These are phyloP conservation scores for Rhopalosiphum maidis DNA, from an alignment of 1,140 invertebrate genomes.

Conservation along the genomic window DNA sequence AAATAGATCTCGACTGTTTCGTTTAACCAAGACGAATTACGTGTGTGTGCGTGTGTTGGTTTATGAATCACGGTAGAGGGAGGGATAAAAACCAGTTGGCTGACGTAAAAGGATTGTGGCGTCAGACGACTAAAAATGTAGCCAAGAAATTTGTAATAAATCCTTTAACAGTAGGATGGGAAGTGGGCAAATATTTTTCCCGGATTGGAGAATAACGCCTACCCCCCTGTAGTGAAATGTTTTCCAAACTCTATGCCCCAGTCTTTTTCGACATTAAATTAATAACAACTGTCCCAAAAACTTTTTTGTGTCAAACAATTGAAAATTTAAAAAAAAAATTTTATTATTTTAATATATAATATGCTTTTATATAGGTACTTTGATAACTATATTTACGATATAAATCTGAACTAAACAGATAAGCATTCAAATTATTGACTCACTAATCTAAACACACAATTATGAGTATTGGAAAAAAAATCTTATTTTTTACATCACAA, in stretches of 20 bases:
- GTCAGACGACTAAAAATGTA: neutral
- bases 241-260: neutral
- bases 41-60: neutral
- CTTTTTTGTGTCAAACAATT: neutral
- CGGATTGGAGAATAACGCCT: neutral
- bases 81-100: slow-evolving; percentile 48
- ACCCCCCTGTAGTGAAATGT: neutral
- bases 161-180: neutral
- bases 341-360: neutral
- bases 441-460: neutral
- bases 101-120: neutral
- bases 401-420: neutral
- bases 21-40: neutral
- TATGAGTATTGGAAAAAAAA: neutral
- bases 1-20: neutral
- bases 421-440: neutral
- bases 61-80: too few species aligned
- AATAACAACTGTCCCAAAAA: neutral
- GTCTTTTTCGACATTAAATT: neutral
- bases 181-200: neutral
- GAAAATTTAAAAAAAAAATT: neutral
- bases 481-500: neutral
- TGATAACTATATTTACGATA: neutral
- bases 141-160: slow-evolving; percentile 47
- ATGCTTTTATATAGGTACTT: neutral